Evolutionary conservation across 2,888 invertebrate species (phyloP).

Genomic region (Ochlodes sylvanus): DNA sequence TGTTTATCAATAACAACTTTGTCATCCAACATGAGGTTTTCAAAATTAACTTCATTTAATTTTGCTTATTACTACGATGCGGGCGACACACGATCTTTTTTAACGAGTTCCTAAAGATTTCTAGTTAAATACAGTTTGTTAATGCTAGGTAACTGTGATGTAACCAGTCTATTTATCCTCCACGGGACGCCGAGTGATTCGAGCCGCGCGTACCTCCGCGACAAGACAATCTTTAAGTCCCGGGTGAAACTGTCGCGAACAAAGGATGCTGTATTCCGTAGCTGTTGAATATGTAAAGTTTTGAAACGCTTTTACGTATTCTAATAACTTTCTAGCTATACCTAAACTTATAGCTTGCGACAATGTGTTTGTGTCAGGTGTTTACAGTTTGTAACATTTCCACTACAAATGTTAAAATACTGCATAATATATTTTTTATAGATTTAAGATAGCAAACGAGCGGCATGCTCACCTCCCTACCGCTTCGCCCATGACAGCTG

Average conservation of each 20-base stretch:
- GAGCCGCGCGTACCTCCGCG: not conserved
- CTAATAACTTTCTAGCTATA: conserved; percentile 9
- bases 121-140: no score
- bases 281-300: not conserved
- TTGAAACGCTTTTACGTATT: not conserved
- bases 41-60: no score
- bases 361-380: not conserved
- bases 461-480: no score
- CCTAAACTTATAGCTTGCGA: not conserved
- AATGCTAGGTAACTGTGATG: not conserved
- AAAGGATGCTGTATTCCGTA: conserved; percentile 7
- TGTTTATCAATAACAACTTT: no score
- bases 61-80: no score
- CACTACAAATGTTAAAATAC: no score
- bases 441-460: no score
- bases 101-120: no score
- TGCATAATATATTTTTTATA: no score
- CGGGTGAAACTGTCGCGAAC: conserved; percentile 3
- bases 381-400: not conserved
- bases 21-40: no score
- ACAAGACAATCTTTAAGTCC: conserved; percentile 23
- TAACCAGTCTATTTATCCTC: not conserved
- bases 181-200: not conserved
- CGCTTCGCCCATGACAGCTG: no score
- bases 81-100: no score